These are phyloP conservation scores for Metallyticus violacea DNA, from an alignment of 2,888 invertebrate species.

Conservation along the genomic window DNA sequence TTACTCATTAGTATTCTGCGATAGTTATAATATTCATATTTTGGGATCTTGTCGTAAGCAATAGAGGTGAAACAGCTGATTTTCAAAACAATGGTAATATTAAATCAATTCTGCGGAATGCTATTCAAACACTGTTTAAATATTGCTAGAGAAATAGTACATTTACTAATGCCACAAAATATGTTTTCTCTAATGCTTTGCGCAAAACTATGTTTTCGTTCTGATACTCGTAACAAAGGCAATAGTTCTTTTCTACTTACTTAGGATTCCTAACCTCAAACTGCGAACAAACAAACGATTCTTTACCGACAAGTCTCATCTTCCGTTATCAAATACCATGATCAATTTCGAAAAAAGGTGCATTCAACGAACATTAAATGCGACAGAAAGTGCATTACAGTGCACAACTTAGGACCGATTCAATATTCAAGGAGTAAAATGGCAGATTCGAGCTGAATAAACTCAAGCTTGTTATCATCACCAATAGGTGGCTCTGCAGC, in stretches of 20 bases:
- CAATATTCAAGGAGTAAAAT: background rate
- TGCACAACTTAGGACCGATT: background rate
- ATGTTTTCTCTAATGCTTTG: too few relatives aligned
- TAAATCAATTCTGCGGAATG: too few relatives aligned
- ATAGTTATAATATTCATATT: background rate
- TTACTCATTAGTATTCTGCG: too few relatives aligned
- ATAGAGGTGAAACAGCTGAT: background rate
- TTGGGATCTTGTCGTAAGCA: too few relatives aligned
- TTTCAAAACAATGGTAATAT: background rate
- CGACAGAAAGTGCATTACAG: background rate
- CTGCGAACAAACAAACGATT: background rate
- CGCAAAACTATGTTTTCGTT: background rate
- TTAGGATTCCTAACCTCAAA: background rate
- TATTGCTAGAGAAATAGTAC: too few relatives aligned
- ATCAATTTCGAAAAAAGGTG: background rate
- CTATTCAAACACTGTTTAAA: too few relatives aligned
- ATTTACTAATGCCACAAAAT: too few relatives aligned
- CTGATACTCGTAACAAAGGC: background rate
- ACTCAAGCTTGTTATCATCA: background rate
- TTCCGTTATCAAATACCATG: background rate
- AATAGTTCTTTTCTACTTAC: background rate
- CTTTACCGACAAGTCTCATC: background rate
- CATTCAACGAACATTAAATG: background rate
- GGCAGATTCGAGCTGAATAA: background rate
- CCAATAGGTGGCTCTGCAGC: background rate